Base-by-base conservation (phyloP, 2,888 invertebrate species). In the Pachymerium ferrugineum region DNA sequence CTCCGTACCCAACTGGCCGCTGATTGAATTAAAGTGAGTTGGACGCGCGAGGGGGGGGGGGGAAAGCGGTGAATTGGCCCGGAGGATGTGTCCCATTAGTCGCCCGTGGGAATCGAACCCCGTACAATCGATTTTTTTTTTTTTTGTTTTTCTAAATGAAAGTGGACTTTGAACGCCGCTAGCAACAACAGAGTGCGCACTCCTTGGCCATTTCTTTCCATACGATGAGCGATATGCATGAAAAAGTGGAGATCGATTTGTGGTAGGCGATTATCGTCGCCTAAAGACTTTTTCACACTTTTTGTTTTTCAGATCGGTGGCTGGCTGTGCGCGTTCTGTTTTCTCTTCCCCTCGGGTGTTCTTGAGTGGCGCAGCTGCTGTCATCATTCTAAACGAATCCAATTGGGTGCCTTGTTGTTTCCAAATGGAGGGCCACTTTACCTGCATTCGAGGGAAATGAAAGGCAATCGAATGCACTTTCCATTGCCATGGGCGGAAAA, bases 1-100 rank as follows among this genome's bases (percentile, higher is more conserved):
- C 54, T 22, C 25, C 54, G 54, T 25, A 54, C 54, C 54, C 54
- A 25, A 54, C 54, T 54, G 54, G 14, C 54, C 54, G 54, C 54
- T 54, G 25, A 25, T 54, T 54, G 25, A 54, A 54, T 54, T 54
- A 54, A 54, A 54, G 54, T 54, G 54, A 54, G 54, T 54, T 54
- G 54, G 54, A 54, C 54, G 54, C 54, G 54, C 54, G 54, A 54
- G 25, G 19, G 47, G 12, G 6, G 3, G 47, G 19, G 47, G 47
- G 54, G 47, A 47, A 8, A 8, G 6, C n/a, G 10, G 47, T 14
- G 19, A 47, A 54, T 54, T 25, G 25, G 28, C 22, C 10, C 8
- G 54, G 54, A 54, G 54, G 54, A 54, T 54, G 54, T 25, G 54
- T 54, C 54, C 47, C 25, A 54, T 54, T 54, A 54, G 25, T 22